A percentile compares a stretch with the other conserved stretches of the same genome.
Evolutionary conservation across 1,140 invertebrate species (phyloP).

Genomic region (Macrosteles quadrilineatus): DNA sequence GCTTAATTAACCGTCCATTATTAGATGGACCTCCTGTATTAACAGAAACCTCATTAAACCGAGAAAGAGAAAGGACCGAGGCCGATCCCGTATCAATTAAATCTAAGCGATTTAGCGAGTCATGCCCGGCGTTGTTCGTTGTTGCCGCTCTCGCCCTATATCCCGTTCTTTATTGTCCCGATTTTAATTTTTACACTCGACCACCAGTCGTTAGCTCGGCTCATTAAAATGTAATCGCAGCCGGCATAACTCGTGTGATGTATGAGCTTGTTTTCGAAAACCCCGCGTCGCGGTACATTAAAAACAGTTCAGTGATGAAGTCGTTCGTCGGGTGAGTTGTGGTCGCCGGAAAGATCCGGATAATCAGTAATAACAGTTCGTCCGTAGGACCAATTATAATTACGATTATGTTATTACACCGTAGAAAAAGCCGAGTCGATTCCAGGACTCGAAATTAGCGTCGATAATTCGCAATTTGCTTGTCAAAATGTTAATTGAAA

Average conservation of each 20-base stretch:
- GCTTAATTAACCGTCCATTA: neutral
- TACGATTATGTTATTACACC: constrained; percentile 13
- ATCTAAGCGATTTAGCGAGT: neutral
- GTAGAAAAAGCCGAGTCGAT: neutral
- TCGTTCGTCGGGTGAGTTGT: neutral
- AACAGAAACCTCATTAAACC: constrained; percentile 3
- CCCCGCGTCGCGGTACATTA: neutral
- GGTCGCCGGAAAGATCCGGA: neutral
- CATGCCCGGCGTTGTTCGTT: neutral
- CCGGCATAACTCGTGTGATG: constrained; percentile 1
- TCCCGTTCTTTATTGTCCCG: too few relatives aligned
- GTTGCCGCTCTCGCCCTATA: too few relatives aligned
- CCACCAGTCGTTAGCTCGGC: neutral
- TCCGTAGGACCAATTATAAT: constrained; percentile 10
- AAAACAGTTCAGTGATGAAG: constrained; percentile 15
- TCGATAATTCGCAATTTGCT: constrained; percentile 22
- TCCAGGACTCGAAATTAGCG: constrained; percentile 16
- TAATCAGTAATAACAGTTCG: neutral
- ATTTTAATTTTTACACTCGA: too few relatives aligned
- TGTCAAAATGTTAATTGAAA: constrained; percentile 22
- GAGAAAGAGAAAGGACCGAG: constrained; percentile 14
- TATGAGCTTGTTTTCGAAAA: neutral
- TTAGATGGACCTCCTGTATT: neutral
- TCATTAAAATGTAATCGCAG: constrained; percentile 17
- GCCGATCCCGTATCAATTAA: constrained; percentile 13